Base-by-base conservation (phyloP, 2,797 vertebrate species). In the Sphenodon punctatus region DNA sequence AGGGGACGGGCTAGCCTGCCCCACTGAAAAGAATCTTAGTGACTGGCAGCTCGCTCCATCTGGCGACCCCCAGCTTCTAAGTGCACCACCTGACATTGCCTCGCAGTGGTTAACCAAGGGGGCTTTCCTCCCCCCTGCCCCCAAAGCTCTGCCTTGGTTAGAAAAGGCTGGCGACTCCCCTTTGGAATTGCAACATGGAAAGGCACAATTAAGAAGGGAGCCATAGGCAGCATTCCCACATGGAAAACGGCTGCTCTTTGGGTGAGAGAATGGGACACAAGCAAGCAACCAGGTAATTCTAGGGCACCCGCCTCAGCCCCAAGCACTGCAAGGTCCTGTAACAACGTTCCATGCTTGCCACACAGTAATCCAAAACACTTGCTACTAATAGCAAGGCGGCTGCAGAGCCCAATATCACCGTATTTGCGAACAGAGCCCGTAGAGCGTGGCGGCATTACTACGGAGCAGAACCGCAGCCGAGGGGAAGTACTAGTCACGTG, bases 1-100 rank as follows among this genome's bases (percentile, higher is more conserved):
- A 82, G 91, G 90, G 89, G 73, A 76, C 85, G 73, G 76, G 63
- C 65, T 92, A 90, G 73, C 75, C 91, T 89, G 82, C 86, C 69
- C 78, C 75, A 51, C 16, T 86, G 87, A 87, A 88, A 76, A 85
- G 87, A 71, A 92, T 79, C 70, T 80, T 43, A 68, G 11, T 73
- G 85, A 81, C 0, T 13, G 69, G 79, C 79, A 83, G 72, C 85
- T 88, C 61, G 77, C 72, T 70, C 53, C 51, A 46, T 66, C 74
- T 42, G 43, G 72, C 75, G 89, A 59, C 75, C 32, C 63, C 20
- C 42, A 85, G 70, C 51, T 82, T 78, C 69, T 66, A 71, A 88
- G 70, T 56, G 48, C 32, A 32, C 67, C 38, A 59, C 78, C 86
- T 72, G 39, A 72, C 80, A 63, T 72, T 82, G 85, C 66, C 71